phyloP scores from a whole-genome alignment of 2,888 invertebrate species.

The Limnephilus marmoratus region DNA sequence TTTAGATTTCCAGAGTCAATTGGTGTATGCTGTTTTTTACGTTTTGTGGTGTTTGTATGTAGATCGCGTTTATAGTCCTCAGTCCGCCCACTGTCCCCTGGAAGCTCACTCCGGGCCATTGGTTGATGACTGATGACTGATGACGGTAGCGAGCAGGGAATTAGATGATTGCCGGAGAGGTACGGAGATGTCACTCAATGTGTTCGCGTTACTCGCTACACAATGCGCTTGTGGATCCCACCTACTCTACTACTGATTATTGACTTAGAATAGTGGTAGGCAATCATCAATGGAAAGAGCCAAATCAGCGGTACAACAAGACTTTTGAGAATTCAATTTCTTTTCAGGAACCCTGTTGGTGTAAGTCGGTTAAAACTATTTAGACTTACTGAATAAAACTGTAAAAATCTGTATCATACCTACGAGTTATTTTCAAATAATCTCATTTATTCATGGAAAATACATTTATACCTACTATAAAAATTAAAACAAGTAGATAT shows the following conservation, averaged over 20 bases:
- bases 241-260: background rate
- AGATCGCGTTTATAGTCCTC: background rate
- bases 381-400: no score
- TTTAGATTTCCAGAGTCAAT: background rate
- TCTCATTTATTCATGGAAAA: no score
- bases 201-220: background rate
- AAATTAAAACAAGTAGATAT: no score
- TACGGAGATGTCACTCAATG: slow-evolving; percentile 33
- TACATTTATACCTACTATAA: no score
- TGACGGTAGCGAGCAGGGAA: slow-evolving; percentile 25
- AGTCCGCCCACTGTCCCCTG: slow-evolving; percentile 11
- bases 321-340: no score
- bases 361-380: no score
- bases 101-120: slow-evolving; percentile 13
- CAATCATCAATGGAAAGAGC: no score
- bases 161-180: slow-evolving; percentile 35
- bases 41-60: background rate
- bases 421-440: no score
- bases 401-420: no score
- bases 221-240: background rate
- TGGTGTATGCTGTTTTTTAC: background rate
- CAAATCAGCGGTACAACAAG: no score
- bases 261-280: background rate
- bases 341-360: no score
- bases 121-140: background rate